Conservation (phyloP, 2,888 invertebrate genomes). For the Cephonodes hylas region DNA sequence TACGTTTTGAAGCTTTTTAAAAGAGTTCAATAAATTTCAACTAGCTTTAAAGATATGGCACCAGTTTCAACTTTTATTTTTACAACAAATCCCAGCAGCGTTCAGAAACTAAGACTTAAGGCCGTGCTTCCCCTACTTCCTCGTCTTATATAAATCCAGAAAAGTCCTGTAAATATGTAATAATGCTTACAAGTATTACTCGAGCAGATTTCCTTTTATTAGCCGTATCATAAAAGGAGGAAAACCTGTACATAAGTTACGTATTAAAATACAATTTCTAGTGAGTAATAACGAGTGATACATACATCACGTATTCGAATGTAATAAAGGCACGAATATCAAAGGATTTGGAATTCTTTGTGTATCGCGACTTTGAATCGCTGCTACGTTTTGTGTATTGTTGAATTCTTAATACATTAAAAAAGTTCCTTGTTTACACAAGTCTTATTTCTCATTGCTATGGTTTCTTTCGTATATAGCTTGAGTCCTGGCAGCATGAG, state of each 20-base stretch:
- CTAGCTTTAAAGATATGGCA: too few species aligned
- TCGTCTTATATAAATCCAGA: too few species aligned
- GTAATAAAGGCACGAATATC: constrained; percentile 45
- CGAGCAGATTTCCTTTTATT: constrained; percentile 8
- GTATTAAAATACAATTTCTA: constrained; percentile 5
- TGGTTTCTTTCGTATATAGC: background rate
- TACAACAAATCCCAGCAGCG: too few species aligned
- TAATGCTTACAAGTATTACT: constrained; percentile 4
- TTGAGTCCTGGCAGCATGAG: background rate
- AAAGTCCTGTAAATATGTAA: background rate
- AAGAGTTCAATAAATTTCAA: too few species aligned
- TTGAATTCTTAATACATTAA: background rate
- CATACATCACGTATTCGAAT: constrained; percentile 18
- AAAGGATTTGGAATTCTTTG: constrained; percentile 50
- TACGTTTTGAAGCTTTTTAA: too few species aligned
- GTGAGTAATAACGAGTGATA: constrained; percentile 7
- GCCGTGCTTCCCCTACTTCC: too few species aligned
- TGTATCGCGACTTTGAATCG: constrained; percentile 4
- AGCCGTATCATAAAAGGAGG: background rate
- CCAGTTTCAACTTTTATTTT: too few species aligned
- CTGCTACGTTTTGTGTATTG: constrained; percentile 8
- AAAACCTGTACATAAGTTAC: constrained; percentile 5
- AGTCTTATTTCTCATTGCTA: background rate
- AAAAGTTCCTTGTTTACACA: background rate
- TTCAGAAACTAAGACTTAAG: too few species aligned